A percentile compares a stretch with the other conserved stretches of the same genome.
Conservation (phyloP, 2,888 invertebrate species). For the Chrysolina oricalcia region DNA sequence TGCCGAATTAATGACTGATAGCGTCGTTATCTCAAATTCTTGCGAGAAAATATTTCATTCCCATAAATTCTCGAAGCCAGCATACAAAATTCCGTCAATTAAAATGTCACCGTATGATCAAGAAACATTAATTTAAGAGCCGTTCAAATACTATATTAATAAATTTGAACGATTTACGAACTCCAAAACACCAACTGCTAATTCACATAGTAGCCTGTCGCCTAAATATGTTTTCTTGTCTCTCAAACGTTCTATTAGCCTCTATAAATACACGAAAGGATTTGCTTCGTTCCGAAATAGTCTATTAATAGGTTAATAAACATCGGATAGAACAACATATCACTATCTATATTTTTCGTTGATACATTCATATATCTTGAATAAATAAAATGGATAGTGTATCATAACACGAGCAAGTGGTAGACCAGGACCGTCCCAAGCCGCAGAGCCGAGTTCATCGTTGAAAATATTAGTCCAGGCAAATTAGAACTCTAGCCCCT, state of each 20-base stretch:
- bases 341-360: conserved; percentile 9
- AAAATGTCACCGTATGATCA: conserved; percentile 35
- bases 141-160: conserved; percentile 44
- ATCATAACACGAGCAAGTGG: conserved; percentile 5
- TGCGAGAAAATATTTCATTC: conserved; percentile 8
- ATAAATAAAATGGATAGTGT: conserved; percentile 3
- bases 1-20: not conserved
- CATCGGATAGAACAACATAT: conserved; percentile 12
- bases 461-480: no score
- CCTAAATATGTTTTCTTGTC: conserved; percentile 31
- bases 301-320: conserved; percentile 21
- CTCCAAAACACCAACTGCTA: conserved; percentile 42
- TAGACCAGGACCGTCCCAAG: not conserved
- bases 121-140: conserved; percentile 37
- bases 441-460: no score
- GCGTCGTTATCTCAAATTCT: conserved; percentile 11
- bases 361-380: conserved; percentile 17
- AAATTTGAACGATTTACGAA: conserved; percentile 45
- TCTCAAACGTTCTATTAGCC: not conserved
- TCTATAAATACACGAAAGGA: conserved; percentile 24
- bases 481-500: no score
- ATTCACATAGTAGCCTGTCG: conserved; percentile 35
- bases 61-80: conserved; percentile 25
- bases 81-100: conserved; percentile 36
- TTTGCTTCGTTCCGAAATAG: conserved; percentile 5